These are phyloP conservation scores for Galerucella nymphaeae DNA, from an alignment of 2,888 invertebrate species.

Conservation along the genomic window DNA sequence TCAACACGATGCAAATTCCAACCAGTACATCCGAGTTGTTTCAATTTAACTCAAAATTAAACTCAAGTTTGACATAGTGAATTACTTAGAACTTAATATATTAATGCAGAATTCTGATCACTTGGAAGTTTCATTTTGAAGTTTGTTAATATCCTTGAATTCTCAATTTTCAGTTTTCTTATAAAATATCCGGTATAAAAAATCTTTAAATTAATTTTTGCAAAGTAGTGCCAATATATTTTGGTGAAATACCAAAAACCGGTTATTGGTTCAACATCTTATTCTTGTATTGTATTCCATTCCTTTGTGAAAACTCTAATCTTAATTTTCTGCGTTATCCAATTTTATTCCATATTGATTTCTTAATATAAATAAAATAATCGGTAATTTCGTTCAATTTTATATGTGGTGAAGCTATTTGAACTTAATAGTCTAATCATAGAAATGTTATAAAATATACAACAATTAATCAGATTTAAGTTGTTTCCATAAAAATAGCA, in stretches of 20 bases:
- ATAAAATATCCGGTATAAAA: too few species aligned
- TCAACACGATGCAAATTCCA: constrained; percentile 27
- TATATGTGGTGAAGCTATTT: background rate
- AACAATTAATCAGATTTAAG: constrained; percentile 5
- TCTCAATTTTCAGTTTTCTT: too few species aligned
- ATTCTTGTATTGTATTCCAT: too few species aligned
- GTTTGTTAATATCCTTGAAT: background rate
- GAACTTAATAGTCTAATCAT: background rate
- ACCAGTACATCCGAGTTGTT: constrained; percentile 20
- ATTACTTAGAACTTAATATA: constrained; percentile 8
- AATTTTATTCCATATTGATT: background rate
- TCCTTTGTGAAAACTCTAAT: too few species aligned
- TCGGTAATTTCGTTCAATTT: background rate
- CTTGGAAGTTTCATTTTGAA: background rate
- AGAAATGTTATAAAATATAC: background rate
- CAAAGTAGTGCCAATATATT: too few species aligned
- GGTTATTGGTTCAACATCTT: too few species aligned
- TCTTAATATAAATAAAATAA: background rate
- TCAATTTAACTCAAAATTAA: constrained; percentile 13
- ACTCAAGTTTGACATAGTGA: constrained; percentile 14
- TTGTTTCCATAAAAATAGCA: constrained; percentile 8
- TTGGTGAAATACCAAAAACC: too few species aligned
- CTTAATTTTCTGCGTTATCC: too few species aligned
- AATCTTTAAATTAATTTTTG: too few species aligned
- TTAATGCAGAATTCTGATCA: background rate